These are phyloP conservation scores for Camelus bactrianus DNA, from an alignment of 2,113 vertebrate genomes.

Conservation along the genomic window DNA sequence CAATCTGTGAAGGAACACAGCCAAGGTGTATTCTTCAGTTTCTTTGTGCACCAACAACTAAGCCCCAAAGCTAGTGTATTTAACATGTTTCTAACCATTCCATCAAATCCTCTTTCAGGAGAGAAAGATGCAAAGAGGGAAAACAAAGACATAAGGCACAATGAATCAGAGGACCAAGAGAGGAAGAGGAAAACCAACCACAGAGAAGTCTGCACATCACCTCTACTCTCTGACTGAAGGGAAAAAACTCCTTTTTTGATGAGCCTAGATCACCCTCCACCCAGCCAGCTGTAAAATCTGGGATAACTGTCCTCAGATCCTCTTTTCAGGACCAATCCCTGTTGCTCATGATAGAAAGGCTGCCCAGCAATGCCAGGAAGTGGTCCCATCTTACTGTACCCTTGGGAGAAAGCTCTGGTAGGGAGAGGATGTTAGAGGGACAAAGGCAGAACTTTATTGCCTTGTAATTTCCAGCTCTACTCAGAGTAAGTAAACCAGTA, in stretches of 20 bases:
- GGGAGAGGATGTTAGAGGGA: background rate
- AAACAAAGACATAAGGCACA: background rate
- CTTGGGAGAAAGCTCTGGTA: background rate
- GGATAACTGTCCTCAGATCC: background rate
- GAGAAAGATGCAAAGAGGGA: background rate
- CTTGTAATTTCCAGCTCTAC: background rate
- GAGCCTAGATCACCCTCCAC: background rate
- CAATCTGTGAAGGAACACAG: background rate
- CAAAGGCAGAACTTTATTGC: background rate
- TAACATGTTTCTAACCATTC: slow-evolving; percentile 17
- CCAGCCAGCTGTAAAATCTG: background rate
- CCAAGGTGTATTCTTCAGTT: background rate
- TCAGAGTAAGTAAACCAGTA: background rate
- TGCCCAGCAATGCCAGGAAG: background rate
- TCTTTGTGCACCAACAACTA: background rate
- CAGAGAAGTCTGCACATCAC: background rate
- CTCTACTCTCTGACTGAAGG: background rate
- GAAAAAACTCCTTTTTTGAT: background rate
- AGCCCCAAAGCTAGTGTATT: background rate
- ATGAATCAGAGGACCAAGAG: background rate
- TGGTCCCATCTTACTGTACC: background rate
- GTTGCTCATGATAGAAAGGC: background rate
- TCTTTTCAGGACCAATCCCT: background rate
- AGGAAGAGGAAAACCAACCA: background rate
- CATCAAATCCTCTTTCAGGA: slow-evolving; percentile 36